Percentiles rank a stretch among this genome's conserved stretches.
These are phyloP conservation scores for Sciurus niger DNA, from an alignment of 2,113 vertebrate species.

Conservation along the genomic window DNA sequence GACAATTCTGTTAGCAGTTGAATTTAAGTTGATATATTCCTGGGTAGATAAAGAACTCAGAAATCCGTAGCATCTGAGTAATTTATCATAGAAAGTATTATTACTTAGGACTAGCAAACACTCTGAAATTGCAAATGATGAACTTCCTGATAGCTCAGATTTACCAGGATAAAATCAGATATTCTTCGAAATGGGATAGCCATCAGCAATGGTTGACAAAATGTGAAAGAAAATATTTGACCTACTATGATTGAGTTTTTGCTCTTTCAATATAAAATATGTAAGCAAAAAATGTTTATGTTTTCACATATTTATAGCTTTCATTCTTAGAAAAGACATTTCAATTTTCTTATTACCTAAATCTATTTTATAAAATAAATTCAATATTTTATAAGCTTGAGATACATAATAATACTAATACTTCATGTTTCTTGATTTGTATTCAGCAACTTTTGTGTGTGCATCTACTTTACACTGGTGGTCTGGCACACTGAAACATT, in stretches of 20 bases:
- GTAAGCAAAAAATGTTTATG: not conserved
- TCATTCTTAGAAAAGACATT: not conserved
- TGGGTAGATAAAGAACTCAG: not conserved
- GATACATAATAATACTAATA: not conserved
- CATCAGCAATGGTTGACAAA: not conserved
- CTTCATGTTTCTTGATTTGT: not conserved
- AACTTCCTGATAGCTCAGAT: not conserved
- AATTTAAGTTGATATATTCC: not conserved
- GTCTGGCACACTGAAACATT: not conserved
- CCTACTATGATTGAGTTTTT: not conserved
- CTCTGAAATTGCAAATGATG: slow-evolving; percentile 25
- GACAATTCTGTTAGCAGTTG: slow-evolving; percentile 6
- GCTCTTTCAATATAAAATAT: not conserved
- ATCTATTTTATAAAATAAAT: not conserved
- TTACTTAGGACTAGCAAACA: not conserved
- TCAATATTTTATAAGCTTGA: not conserved
- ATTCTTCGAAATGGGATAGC: not conserved
- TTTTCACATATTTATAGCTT: not conserved
- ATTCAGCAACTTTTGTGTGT: not conserved
- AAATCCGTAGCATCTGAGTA: slow-evolving; percentile 12
- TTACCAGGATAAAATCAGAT: slow-evolving; percentile 28
- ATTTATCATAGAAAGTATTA: not conserved
- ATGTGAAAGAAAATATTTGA: not conserved
- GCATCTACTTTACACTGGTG: not conserved
- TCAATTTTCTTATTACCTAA: not conserved